A percentile compares a stretch with the other conserved stretches of the same genome.
Evolutionary conservation across 1,140 invertebrate species (phyloP).

Genomic region (Harlomillsia oculata): DNA sequence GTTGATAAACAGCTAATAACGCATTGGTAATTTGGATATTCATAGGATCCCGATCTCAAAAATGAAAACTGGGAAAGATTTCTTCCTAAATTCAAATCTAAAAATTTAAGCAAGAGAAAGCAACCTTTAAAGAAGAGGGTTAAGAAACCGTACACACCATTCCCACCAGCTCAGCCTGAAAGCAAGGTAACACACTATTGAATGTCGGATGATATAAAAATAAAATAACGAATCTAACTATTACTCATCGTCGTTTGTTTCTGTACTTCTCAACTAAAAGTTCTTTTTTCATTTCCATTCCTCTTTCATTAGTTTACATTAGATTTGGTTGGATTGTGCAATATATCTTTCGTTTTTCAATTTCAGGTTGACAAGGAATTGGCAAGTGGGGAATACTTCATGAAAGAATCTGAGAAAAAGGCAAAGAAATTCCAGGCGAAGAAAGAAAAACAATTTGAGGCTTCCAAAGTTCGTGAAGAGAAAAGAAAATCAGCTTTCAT

Average conservation of each 20-base stretch:
- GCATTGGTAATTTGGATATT: background rate
- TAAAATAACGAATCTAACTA: too few relatives aligned
- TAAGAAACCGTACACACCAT: slow-evolving; percentile 93
- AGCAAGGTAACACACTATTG: slow-evolving; percentile 52
- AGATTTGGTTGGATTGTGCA: too few relatives aligned
- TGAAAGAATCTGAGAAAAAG: slow-evolving; percentile 71
- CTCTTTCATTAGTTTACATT: background rate
- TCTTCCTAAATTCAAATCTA: slow-evolving; percentile 88
- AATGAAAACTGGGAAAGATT: slow-evolving; percentile 97
- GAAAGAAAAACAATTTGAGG: slow-evolving; percentile 51
- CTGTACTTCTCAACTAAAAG: too few relatives aligned
- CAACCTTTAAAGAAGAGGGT: slow-evolving; percentile 73
- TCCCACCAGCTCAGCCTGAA: slow-evolving; percentile 85
- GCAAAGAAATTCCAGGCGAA: slow-evolving; percentile 61
- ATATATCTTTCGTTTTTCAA: slow-evolving; percentile 37
- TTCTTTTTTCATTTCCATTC: background rate
- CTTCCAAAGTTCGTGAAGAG: slow-evolving; percentile 57
- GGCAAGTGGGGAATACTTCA: slow-evolving; percentile 93
- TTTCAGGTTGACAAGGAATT: slow-evolving; percentile 72
- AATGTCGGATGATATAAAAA: too few relatives aligned
- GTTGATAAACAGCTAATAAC: background rate
- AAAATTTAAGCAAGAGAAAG: slow-evolving; percentile 76
- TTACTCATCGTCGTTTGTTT: too few relatives aligned
- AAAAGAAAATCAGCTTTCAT: slow-evolving; percentile 74
- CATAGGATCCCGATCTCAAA: slow-evolving; percentile 69